Percentiles rank a stretch among this genome's conserved stretches.
Evolutionary conservation across 92 coral and sea anemone species (phyloP).

Genomic region (Montipora capitata): DNA sequence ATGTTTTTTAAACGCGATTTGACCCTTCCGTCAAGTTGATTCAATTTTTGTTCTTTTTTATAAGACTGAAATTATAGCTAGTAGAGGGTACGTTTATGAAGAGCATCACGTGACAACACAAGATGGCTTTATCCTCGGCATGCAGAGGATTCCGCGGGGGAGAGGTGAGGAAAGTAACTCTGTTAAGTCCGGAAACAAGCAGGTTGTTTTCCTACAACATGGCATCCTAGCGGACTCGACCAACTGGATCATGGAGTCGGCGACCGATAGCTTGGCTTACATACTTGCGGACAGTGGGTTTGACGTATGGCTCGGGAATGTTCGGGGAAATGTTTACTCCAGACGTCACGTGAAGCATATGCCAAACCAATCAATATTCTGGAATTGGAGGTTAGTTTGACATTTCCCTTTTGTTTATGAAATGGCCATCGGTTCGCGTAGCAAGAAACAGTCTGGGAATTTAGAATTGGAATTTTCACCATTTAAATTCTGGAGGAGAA

Average conservation of each 20-base stretch:
- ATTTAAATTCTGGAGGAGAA: too few relatives aligned
- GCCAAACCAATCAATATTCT: conserved; percentile 81
- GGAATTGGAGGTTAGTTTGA: conserved; percentile 88
- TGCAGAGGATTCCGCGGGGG: conserved; percentile 89
- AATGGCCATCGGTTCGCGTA: too few relatives aligned
- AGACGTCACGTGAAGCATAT: conserved; percentile 76
- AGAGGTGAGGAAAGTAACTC: conserved; percentile 14
- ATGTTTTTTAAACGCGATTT: too few relatives aligned
- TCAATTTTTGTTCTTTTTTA: background rate
- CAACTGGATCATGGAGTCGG: conserved; percentile 81
- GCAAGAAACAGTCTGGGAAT: too few relatives aligned
- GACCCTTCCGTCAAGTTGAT: too few relatives aligned
- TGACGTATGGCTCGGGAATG: conserved; percentile 97
- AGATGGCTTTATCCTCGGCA: conserved; percentile 83
- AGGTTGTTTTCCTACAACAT: conserved; percentile 83
- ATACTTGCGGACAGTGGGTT: conserved; percentile 91
- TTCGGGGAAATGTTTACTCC: conserved; percentile 89
- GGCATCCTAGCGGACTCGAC: conserved; percentile 88
- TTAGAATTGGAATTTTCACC: too few relatives aligned
- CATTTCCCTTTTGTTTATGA: too few relatives aligned
- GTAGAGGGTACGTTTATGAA: conserved; percentile 84
- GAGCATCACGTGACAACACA: conserved; percentile 76
- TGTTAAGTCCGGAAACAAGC: conserved; percentile 13
- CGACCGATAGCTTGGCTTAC: conserved; percentile 84
- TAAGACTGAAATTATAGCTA: conserved; percentile 78